Base-by-base conservation (phyloP, 2,113 vertebrate species). In the Rhagologus leucostigma region DNA sequence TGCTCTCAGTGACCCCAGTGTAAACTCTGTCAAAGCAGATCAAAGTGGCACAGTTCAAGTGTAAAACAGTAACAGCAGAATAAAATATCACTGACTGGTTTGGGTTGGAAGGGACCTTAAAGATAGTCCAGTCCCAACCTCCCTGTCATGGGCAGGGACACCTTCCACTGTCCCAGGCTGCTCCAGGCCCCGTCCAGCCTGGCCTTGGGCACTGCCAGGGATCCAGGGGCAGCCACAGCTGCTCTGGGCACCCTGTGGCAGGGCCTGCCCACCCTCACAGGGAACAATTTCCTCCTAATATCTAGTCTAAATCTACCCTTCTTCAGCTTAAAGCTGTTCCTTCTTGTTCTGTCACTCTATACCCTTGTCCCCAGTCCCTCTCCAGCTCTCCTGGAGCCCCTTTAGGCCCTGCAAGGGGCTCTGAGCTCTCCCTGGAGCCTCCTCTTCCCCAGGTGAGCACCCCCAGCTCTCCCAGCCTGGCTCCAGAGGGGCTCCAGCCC, bases 121-220 rank as follows among this genome's bases (percentile, higher is more conserved):
- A 32, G 14, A 4, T 1, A 2, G 3, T 10, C 32, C 10, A 27
- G 26, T 11, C 8, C 22, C 22, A 24, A 12, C 27, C 5, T 5
- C 20, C 7, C 42, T 32, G 13, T 32, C 35, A 17, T 9, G 44
- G 42, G 26, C 32, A 59, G 71, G 53, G 26, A 37, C 53, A 44
- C 14, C 20, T 77, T 1, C 33, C 55, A 8, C 46, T 39, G 10
- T 15, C 29, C 33, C 71, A 77, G 27, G 27, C 11, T 30, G 30
- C 32, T 32, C 21, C 24, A 0, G 67, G 41, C 30, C 35, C 62
- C 9, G 26, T 32, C 37, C 46, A 68, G 0, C 53, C 63, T 44
- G 21, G 37, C 37, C 37, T 27, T 4, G 70, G 44, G 0, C 44
- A 32, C 35, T 76, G 3, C 41, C 35, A 67, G 52, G 52, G 44